Evolutionary conservation across 1,140 invertebrate genomes (phyloP), one percentile per base, ranked within the genome.

Genomic region (Magallana gigas): DNA sequence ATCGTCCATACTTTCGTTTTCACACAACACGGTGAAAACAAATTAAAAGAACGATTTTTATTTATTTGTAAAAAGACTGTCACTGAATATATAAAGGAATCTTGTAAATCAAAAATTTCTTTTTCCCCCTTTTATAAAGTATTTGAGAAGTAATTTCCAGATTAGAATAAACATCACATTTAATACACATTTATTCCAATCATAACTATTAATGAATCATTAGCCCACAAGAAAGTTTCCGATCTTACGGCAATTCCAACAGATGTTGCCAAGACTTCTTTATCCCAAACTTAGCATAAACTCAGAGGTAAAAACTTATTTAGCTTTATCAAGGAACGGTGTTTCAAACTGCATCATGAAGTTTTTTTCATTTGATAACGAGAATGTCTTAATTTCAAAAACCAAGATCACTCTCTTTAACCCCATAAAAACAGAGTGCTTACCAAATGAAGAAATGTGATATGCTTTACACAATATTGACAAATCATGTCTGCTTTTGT

Each of bases 181-280:
- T 0, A 82, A 14, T 82, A 57, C 57, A 82, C 80, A 82, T n/a
- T 82, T 36, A 36, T 36, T 36, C 36, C 36, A 36, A 36, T 36
- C 36, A 36, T 36, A 36, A 36, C 3, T 36, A 36, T 3, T 36
- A 36, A 36, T 36, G 36, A 36, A 36, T 36, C 16, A 14, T 6
- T 86, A 2, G 81, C 89, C 1, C 81, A 84, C 23, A 86, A 85
- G 71, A 59, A 84, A 82, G 64, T 23, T 7, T 11, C 18, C 9
- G 14, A 18, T 1, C 23, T 87, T 12, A 87, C 57, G 23, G 62
- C 83, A 16, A 68, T 90, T 14, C 87, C 87, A 57, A 58, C 82
- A 0, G 90, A 89, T 85, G 64, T 89, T 48, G 57, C 81, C n/a
- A 90, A 88, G 80, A 90, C 89, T 60, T 88, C 87, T 14, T 59